Conservation (phyloP, 2,113 vertebrate genomes). For the Lampris incognitus region DNA sequence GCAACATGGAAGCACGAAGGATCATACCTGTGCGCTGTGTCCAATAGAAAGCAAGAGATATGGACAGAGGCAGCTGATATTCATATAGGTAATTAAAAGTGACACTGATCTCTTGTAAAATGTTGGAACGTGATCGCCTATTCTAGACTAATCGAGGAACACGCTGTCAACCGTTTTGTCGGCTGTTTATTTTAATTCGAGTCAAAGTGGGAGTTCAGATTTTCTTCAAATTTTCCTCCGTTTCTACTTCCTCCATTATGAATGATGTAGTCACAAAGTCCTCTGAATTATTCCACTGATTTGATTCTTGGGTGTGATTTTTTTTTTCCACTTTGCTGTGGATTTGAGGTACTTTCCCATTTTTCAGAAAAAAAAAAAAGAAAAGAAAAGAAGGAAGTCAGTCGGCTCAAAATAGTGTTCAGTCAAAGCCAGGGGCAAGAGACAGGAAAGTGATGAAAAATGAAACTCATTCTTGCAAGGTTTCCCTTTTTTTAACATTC, state of each 20-base stretch:
- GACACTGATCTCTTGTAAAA: neutral
- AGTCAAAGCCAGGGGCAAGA: constrained; percentile 33
- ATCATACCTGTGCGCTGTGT: constrained; percentile 86
- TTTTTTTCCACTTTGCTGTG: constrained; percentile 65
- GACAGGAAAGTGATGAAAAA: constrained; percentile 70
- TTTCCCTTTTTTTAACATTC: constrained; percentile 34
- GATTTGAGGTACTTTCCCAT: constrained; percentile 77
- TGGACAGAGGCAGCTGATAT: constrained; percentile 86
- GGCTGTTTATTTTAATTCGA: neutral
- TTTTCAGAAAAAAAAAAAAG: constrained; percentile 56
- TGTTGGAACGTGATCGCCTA: neutral
- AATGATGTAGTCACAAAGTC: constrained; percentile 15
- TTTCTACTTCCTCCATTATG: constrained; percentile 5
- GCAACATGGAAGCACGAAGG: constrained; percentile 67
- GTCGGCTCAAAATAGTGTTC: constrained; percentile 52
- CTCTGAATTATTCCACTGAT: constrained; percentile 39
- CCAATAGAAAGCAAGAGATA: constrained; percentile 80
- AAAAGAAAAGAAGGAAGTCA: constrained; percentile 68
- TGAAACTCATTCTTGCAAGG: constrained; percentile 66
- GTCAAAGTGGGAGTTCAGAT: neutral
- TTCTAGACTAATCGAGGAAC: neutral
- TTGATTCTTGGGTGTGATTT: constrained; percentile 29
- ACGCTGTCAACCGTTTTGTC: neutral
- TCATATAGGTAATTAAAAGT: constrained; percentile 77
- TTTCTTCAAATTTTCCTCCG: neutral